Evolutionary conservation across 2,888 invertebrate species (phyloP), one percentile per base, ranked within the genome.

Genomic region (Athripsodes cinereus): DNA sequence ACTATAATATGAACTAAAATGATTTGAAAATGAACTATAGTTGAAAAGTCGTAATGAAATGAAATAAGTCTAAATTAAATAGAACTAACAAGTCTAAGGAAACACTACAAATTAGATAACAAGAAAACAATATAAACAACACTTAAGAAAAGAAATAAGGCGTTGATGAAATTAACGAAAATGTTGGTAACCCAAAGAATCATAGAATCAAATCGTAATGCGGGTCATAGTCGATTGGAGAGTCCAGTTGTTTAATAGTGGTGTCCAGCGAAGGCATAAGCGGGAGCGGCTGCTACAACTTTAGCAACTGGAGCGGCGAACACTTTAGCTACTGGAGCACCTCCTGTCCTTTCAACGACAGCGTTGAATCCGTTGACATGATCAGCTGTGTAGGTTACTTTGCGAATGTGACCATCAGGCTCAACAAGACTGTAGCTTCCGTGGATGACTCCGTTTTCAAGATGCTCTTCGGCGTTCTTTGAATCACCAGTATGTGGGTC

Each of bases 371-470:
- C 79, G 65, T 79, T 78, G 58, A 78, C 66, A 52, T 78, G 75
- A 65, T 79, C 79, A 1, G 80, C 79, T n/a, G 79, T 79, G 69
- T 80, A 80, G 13, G 79, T 78, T 51, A 80, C 80, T 63, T 74
- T 71, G 46, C 79, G 68, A 1, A 79, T 62, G 66, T 79, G 78
- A 35, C 79, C 79, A 63, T 79, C 79, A 2, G 79, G 79, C 60
- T 79, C 79, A 26, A 78, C 78, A 60, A 80, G 70, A 67, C 79
- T 79, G 70, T 79, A 80, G 13, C 75, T 74, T 61, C 80, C 80
- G 66, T 79, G 79, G 18, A 79, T 78, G 10, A 79, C 78, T 53
- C 79, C 79, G 67, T 79, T 77, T 69, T 78, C 76, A 21, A 79
- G 69, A 11, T 76, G 75, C 68, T 80, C 80, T 2, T 74, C 65